These are phyloP conservation scores for Drosophila arizonae DNA, from an alignment of 1,140 invertebrate genomes.

Conservation along the genomic window DNA sequence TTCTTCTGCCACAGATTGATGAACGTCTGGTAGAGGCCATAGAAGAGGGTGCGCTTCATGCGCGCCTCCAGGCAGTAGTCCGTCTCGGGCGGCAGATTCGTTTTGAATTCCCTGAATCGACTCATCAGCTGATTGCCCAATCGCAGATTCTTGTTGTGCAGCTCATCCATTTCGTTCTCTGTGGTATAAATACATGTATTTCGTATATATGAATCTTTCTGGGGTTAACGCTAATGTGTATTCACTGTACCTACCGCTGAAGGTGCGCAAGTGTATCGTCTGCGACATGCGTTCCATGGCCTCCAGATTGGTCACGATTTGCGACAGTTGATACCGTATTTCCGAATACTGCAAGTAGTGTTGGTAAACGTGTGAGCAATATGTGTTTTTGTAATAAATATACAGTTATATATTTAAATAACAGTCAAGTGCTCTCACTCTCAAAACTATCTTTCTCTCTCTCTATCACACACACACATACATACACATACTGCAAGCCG, in stretches of 20 bases:
- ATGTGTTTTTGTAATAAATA: no score
- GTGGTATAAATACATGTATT: not conserved
- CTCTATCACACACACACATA: no score
- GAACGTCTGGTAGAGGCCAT: constrained; percentile 77
- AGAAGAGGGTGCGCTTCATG: constrained; percentile 78
- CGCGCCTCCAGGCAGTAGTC: constrained; percentile 78
- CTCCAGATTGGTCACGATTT: constrained; percentile 72
- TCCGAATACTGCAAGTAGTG: constrained; percentile 64
- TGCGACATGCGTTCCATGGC: constrained; percentile 78
- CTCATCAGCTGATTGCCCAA: constrained; percentile 72
- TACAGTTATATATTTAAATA: no score
- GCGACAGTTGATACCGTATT: constrained; percentile 68
- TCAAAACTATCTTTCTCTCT: no score
- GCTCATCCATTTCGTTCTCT: constrained; percentile 79
- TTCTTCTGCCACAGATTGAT: constrained; percentile 80
- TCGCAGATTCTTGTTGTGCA: constrained; percentile 72
- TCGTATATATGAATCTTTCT: not conserved
- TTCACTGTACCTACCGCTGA: constrained; percentile 64
- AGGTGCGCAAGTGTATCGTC: constrained; percentile 72
- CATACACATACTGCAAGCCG: no score
- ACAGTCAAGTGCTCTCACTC: no score
- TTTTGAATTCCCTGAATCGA: constrained; percentile 73
- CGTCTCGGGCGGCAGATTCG: constrained; percentile 72
- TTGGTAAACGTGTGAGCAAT: no score
- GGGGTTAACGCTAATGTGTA: not conserved